Percentiles rank a stretch among this genome's conserved stretches.
Evolutionary conservation across 1,140 invertebrate genomes (phyloP).

Genomic region (Bathynomus jamesi): DNA sequence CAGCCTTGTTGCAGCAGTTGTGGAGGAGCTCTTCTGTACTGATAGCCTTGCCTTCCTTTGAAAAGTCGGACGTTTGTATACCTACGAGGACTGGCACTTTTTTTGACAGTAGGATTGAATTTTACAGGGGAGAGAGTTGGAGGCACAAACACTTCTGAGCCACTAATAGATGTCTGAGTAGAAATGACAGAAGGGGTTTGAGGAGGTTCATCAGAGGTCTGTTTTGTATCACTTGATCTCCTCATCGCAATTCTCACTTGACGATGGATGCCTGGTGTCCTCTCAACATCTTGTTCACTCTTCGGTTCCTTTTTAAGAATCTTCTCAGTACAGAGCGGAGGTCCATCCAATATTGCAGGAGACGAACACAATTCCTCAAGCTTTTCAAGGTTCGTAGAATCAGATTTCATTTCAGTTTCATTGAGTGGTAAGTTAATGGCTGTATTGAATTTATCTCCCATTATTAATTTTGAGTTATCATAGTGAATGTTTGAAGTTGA

Average conservation of each 20-base stretch:
- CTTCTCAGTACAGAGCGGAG: no score
- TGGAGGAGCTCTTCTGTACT: constrained; percentile 24
- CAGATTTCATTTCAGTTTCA: neutral
- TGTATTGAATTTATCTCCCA: neutral
- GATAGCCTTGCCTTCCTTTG: constrained; percentile 25
- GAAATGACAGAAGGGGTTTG: constrained; percentile 7
- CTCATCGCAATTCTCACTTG: constrained; percentile 26
- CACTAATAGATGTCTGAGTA: neutral
- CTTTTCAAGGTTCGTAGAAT: neutral
- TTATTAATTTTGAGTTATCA: neutral
- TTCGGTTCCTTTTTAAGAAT: neutral
- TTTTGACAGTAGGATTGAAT: constrained; percentile 32
- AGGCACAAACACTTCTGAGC: constrained; percentile 22
- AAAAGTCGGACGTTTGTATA: constrained; percentile 31
- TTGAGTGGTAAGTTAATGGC: neutral
- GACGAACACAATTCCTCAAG: neutral
- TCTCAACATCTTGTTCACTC: neutral
- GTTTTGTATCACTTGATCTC: neutral
- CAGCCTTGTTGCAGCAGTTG: neutral
- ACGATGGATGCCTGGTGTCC: constrained; percentile 19
- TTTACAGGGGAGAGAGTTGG: constrained; percentile 24
- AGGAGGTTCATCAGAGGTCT: constrained; percentile 15
- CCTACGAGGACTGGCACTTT: constrained; percentile 24
- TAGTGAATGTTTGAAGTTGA: neutral
- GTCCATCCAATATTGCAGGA: no score